Evolutionary conservation across 2,113 vertebrate species (phyloP).

Genomic region (Crotalus horridus): DNA sequence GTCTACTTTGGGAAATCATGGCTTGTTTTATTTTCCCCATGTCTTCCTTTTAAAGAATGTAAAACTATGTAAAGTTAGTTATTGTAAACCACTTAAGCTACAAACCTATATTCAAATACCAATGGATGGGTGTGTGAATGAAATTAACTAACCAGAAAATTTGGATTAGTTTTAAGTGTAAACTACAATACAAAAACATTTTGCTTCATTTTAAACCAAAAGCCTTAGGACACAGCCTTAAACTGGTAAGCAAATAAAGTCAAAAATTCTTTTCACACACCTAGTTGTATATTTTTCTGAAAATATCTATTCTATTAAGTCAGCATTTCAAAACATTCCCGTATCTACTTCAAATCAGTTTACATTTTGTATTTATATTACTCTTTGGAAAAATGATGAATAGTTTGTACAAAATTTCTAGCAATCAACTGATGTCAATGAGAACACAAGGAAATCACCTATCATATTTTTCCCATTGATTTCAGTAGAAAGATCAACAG

Average conservation of each 20-base stretch:
- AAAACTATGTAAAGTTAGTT: conserved; percentile 18
- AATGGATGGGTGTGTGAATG: conserved; percentile 37
- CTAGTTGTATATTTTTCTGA: neutral
- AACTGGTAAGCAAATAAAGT: neutral
- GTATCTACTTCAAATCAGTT: neutral
- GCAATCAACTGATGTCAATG: neutral
- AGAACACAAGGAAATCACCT: neutral
- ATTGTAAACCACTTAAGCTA: conserved; percentile 49
- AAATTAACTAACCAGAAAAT: conserved; percentile 50
- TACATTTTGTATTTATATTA: neutral
- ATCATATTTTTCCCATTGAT: neutral
- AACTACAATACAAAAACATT: conserved; percentile 29
- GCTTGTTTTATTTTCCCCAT: neutral
- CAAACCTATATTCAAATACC: conserved; percentile 47
- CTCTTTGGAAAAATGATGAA: neutral
- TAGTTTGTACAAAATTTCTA: neutral
- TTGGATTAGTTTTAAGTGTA: conserved; percentile 53
- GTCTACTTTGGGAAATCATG: too few relatives aligned
- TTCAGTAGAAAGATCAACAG: neutral
- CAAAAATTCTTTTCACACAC: neutral
- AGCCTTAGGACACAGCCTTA: neutral
- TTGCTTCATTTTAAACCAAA: conserved; percentile 37
- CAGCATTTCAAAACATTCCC: neutral
- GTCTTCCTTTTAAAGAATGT: neutral
- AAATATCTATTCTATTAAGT: neutral